Conservation (phyloP, 1,140 invertebrate species). For the Apis dorsata region DNA sequence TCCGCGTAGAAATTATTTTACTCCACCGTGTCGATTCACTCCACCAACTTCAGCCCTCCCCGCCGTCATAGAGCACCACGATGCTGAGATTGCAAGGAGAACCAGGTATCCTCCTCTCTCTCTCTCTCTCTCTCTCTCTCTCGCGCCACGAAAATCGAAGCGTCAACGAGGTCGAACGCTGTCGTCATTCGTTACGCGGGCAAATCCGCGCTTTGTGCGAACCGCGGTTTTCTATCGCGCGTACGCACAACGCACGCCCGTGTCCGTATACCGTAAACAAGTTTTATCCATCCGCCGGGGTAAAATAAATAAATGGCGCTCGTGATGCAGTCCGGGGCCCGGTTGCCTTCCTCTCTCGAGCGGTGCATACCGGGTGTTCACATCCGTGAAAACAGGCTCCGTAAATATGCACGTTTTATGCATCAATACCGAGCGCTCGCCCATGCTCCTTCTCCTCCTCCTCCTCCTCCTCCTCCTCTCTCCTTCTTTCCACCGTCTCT, state of each 20-base stretch:
- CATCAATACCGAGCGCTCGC: slow-evolving; percentile 70
- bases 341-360: slow-evolving; percentile 65
- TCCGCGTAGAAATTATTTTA: neutral
- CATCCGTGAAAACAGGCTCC: slow-evolving; percentile 79
- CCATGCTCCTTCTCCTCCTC: slow-evolving; percentile 42
- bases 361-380: slow-evolving; percentile 77
- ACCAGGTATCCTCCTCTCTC: no score
- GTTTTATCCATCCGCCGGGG: slow-evolving; percentile 74
- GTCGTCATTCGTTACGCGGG: slow-evolving; percentile 52
- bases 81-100: neutral
- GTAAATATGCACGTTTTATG: slow-evolving; percentile 78
- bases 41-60: neutral
- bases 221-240: slow-evolving; percentile 18
- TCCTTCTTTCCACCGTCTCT: slow-evolving; percentile 22
- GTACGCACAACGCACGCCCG: neutral
- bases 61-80: no score
- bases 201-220: slow-evolving; percentile 53
- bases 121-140: no score
- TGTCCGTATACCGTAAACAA: slow-evolving; percentile 70
- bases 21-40: neutral
- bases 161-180: slow-evolving; percentile 43
- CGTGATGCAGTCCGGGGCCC: slow-evolving; percentile 60
- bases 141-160: slow-evolving; percentile 29
- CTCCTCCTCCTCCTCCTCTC: neutral
- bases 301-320: slow-evolving; percentile 78